Percentiles rank a stretch among this genome's conserved stretches.
phyloP scores from a whole-genome alignment of 1,140 invertebrate species.

The Meloidogyne floridensis region DNA sequence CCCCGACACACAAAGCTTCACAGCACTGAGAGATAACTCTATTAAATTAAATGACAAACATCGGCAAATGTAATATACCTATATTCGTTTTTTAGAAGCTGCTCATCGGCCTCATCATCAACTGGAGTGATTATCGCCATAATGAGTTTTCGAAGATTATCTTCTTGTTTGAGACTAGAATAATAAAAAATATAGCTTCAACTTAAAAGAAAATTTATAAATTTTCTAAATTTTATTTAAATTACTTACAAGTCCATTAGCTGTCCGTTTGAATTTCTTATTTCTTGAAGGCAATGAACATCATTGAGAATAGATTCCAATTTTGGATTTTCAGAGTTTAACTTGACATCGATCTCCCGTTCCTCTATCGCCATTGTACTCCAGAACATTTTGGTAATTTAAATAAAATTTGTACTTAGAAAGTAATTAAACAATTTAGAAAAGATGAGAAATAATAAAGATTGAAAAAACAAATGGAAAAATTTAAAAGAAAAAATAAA shows the following conservation, averaged over 20 bases:
- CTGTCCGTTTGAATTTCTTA: slow-evolving; percentile 29
- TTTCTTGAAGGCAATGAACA: slow-evolving; percentile 40
- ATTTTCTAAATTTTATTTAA: too few relatives aligned
- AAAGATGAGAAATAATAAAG: too few relatives aligned
- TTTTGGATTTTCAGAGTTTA: slow-evolving; percentile 12
- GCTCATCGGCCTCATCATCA: slow-evolving; percentile 16
- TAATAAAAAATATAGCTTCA: background rate
- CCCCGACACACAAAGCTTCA: slow-evolving; percentile 34
- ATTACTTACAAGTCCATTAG: slow-evolving; percentile 37
- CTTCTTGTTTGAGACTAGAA: slow-evolving; percentile 35
- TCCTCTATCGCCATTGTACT: slow-evolving; percentile 38
- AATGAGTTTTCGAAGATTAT: slow-evolving; percentile 28
- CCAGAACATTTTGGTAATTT: slow-evolving; percentile 32
- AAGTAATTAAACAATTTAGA: background rate
- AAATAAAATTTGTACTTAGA: slow-evolving; percentile 9
- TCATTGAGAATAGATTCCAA: slow-evolving; percentile 37
- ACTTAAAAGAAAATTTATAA: too few relatives aligned
- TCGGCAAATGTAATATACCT: slow-evolving; percentile 12
- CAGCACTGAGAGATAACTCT: slow-evolving; percentile 33
- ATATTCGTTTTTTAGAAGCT: slow-evolving; percentile 26
- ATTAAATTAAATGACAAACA: slow-evolving; percentile 3
- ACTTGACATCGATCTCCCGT: slow-evolving; percentile 29
- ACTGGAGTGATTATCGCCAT: slow-evolving; percentile 19
- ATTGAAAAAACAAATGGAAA: too few relatives aligned
- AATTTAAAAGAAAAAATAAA: too few relatives aligned